These are phyloP conservation scores for Nematolebias whitei DNA, from an alignment of 2,113 vertebrate species.

Conservation along the genomic window DNA sequence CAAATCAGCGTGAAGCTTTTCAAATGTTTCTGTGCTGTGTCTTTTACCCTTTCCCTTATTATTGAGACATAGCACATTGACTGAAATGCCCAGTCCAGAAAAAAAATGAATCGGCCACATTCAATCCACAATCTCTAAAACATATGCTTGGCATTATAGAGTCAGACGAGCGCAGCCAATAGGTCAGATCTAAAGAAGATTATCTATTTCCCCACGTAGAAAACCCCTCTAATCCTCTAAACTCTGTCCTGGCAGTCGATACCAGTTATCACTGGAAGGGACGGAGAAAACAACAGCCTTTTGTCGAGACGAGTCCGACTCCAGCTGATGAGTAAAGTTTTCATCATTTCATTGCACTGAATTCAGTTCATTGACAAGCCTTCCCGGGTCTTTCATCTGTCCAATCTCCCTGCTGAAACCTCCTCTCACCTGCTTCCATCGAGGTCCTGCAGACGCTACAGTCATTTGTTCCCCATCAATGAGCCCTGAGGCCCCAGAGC, in stretches of 20 bases:
- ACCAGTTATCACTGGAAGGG: constrained; percentile 13
- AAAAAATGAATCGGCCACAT: constrained; percentile 14
- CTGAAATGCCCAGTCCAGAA: constrained; percentile 9
- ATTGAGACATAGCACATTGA: too few species aligned
- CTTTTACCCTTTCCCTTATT: too few species aligned
- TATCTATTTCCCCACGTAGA: constrained; percentile 59
- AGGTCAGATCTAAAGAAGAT: constrained; percentile 71
- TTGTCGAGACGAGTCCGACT: constrained; percentile 1
- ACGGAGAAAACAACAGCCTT: constrained; percentile 13
- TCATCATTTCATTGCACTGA: neutral
- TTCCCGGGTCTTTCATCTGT: constrained; percentile 35
- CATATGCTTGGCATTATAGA: constrained; percentile 57
- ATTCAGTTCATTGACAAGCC: constrained; percentile 1
- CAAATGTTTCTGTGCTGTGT: too few species aligned
- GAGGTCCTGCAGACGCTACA: constrained; percentile 26
- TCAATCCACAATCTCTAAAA: constrained; percentile 46
- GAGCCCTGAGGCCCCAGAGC: constrained; percentile 35
- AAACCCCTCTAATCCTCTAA: constrained; percentile 64
- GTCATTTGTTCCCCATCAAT: constrained; percentile 56
- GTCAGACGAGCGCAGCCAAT: constrained; percentile 40
- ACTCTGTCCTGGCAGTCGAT: constrained; percentile 54
- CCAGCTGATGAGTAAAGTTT: constrained; percentile 17
- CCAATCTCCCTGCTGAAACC: constrained; percentile 4
- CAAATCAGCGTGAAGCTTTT: too few species aligned
- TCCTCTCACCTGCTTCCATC: constrained; percentile 15